Base-by-base conservation (phyloP, 2,113 vertebrate genomes). In the Bufo bufo region DNA sequence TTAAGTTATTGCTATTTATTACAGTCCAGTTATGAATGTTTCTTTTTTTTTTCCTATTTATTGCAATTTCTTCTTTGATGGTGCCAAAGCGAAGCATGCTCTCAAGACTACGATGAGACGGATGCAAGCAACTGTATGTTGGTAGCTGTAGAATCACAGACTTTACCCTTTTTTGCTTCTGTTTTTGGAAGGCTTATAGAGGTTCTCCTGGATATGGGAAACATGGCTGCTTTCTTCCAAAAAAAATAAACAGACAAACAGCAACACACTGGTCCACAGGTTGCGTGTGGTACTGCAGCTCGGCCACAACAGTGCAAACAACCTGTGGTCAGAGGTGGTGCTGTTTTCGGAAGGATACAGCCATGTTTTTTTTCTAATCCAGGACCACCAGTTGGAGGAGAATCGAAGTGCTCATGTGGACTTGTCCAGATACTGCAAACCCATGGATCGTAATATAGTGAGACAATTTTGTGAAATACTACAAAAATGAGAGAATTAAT, bases 1-100 rank as follows among this genome's bases (percentile, higher is more conserved):
- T 95, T 96, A 98, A 99, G 95, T 99, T 99, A 99, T 99, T 99
- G 91, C 97, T 99, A 99, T 99, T 99, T 99, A 99, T 99, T 99
- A 93, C 95, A 93, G 89, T 97, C 95, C 95, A 95, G 94, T 97
- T 95, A 96, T 96, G 94, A 95, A 92, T 91, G 92, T 96, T 95
- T 95, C 93, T 93, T 93, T 94, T 91, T 93, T 92, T 84, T 84
- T 88, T 78, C 96, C 95, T 98, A 98, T 99, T 97, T 97, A 97
- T 97, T 93, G 95, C 94, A 91, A 91, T 95, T 93, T 97, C 93
- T 96, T 95, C 95, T 65, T 84, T 66, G 92, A 96, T 94, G 94
- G 96, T 97, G 97, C 97, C 97, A 97, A 96, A 97, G 93, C 93
- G 92, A 93, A 95, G 92, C 93, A 92, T 93, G 47, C 91, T 95